These are phyloP conservation scores for Ctenopoma kingsleyae DNA, from an alignment of 2,797 vertebrate genomes.

Conservation along the genomic window DNA sequence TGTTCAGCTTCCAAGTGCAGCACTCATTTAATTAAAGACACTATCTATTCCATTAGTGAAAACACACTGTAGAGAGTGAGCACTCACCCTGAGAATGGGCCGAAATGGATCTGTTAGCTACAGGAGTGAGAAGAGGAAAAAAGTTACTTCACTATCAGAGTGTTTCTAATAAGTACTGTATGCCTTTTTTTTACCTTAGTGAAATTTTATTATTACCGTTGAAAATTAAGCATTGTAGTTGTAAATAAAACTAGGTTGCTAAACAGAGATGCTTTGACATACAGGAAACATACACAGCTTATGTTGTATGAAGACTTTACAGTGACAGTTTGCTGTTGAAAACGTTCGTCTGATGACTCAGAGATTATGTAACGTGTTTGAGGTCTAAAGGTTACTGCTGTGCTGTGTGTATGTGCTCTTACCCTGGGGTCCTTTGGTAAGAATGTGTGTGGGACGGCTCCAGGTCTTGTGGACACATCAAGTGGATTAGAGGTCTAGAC, in stretches of 20 bases:
- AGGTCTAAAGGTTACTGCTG: slow-evolving; percentile 16
- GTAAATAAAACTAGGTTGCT: slow-evolving; percentile 77
- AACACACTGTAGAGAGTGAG: slow-evolving; percentile 59
- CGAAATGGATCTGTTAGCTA: slow-evolving; percentile 98
- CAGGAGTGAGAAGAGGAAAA: slow-evolving; percentile 43
- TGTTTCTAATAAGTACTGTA: slow-evolving; percentile 83
- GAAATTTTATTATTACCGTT: slow-evolving; percentile 89
- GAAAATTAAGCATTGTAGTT: slow-evolving; percentile 87
- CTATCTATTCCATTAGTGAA: slow-evolving; percentile 51
- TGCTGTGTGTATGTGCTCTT: slow-evolving; percentile 60
- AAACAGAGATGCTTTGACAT: neutral
- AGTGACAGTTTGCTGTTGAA: neutral
- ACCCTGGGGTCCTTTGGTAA: slow-evolving; percentile 98
- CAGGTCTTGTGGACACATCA: slow-evolving; percentile 93
- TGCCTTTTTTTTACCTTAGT: slow-evolving; percentile 80
- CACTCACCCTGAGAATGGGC: slow-evolving; percentile 95
- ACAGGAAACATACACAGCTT: neutral
- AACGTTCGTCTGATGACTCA: slow-evolving; percentile 18
- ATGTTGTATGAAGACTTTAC: neutral
- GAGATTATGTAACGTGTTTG: slow-evolving; percentile 31
- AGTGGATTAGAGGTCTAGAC: slow-evolving; percentile 94
- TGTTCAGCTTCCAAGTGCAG: slow-evolving; percentile 31
- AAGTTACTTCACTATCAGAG: slow-evolving; percentile 88
- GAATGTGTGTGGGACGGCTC: slow-evolving; percentile 94
- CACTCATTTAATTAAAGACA: slow-evolving; percentile 65